phyloP scores from a whole-genome alignment of 2,888 invertebrate species.

The Habrosyne pyritoides region DNA sequence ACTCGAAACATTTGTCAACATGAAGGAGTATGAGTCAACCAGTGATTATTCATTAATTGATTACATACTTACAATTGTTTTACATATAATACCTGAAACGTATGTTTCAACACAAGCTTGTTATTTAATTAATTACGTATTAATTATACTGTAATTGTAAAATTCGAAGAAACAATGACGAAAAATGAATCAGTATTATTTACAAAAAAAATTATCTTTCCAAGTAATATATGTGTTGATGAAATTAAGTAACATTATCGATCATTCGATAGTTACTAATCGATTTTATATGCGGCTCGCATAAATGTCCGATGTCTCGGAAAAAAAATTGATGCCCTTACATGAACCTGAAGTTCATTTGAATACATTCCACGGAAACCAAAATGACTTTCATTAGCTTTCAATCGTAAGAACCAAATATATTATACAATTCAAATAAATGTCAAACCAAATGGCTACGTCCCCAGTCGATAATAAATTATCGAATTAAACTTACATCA shows the following conservation, averaged over 20 bases:
- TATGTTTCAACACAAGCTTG: neutral
- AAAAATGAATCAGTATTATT: neutral
- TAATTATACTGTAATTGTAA: neutral
- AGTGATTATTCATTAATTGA: slow-evolving; percentile 35
- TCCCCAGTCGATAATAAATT: neutral
- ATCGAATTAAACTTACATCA: slow-evolving; percentile 1
- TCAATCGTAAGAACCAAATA: no score
- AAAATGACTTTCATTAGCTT: no score
- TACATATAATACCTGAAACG: slow-evolving; percentile 22
- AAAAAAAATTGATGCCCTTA: neutral
- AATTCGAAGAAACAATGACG: neutral
- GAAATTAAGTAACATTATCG: neutral
- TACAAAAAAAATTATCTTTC: neutral
- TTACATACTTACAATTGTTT: slow-evolving; percentile 23
- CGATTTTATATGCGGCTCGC: no score
- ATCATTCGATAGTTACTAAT: neutral
- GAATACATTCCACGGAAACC: no score
- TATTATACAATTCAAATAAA: neutral
- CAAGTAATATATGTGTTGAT: no score
- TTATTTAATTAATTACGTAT: slow-evolving; percentile 1
- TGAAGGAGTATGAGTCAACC: slow-evolving; percentile 31
- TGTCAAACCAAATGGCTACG: neutral
- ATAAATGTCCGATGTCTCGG: neutral
- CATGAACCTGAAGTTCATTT: neutral
- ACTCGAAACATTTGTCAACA: slow-evolving; percentile 23